Evolutionary conservation across 37 sponge, comb jelly and placozoan genomes (phyloP), one percentile per base, ranked within the genome.

Genomic region (Eunapius fragilis): DNA sequence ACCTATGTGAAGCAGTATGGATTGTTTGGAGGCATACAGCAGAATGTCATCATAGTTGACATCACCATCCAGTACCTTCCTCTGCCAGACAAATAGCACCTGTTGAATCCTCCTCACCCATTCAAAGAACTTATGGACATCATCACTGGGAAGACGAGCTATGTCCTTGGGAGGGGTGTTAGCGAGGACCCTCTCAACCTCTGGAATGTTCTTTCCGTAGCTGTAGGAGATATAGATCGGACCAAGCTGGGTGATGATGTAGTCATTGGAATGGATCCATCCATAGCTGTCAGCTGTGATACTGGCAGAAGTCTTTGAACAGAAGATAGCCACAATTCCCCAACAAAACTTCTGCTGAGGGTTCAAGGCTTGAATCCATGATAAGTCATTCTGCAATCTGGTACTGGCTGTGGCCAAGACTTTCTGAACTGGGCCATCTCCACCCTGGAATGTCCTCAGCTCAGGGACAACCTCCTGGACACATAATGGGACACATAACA

Each of bases 1-100:
- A 3, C 88, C 85, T 27, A 92, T 75, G 0, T 25, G 22, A 12
- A 76, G 13, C 12, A 92, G 33, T 13, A 37, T 12, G 36, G 25
- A 22, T 25, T 84, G 79, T 71, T 69, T 73, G 76, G 9, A 74
- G 28, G 92, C 88, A 76, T 92, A 92, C 32, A 48, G 11, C 49
- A 92, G 26, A 22, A 92, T 74, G 12, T 92, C 88, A 45, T 92
- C 92, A 76, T 85, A 92, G 71, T 87, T 87, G 45, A 81, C 22
- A 19, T 84, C 71, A n/a, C 80, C 25, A 3, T 24, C 13, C 23
- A 38, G 23, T 14, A 92, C 77, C 73, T 81, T 92, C 22, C 28
- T 49, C 82, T 85, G 81, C 92, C 92, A 92, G 27, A 67, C 35
- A 0, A 23, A 5, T 30, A 92, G 38, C 13, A 88, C 79, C 13